Evolutionary conservation across 2,797 vertebrate species (phyloP), one percentile per base, ranked within the genome.

Genomic region (Mormyrus hasselquistii): DNA sequence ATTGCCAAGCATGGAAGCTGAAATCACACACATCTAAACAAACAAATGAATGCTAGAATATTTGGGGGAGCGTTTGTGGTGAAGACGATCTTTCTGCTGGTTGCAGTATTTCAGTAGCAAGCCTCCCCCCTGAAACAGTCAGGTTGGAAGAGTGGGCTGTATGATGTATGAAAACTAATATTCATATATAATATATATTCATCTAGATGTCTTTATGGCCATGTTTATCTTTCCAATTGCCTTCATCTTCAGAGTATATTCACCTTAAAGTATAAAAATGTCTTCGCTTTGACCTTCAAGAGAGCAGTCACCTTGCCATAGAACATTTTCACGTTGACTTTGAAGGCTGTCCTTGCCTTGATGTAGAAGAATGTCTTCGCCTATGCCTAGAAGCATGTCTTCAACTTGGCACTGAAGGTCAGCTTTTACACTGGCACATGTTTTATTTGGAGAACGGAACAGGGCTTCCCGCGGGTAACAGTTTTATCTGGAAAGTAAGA

Each of bases 331-430:
- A 47, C 7, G 0, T n/a, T 22, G 7, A 82, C 16, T 6, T 22
- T 47, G 41, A 47, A 82, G 16, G 19, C 3, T 82, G 41, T 82
- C 73, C 34, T 44, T 29, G 19, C 14, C 38, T 79, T 47, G 41
- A 16, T 16, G 25, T 29, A 69, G 65, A 44, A 44, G 16, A 79
- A 47, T 7, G 7, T 9, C 73, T 44, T 82, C 3, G 2, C 76
- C 76, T 82, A 47, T 6, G n/a, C 38, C 41, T 47, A 22, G 7
- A 82, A 44, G 76, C 16, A n/a, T n/a, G 14, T 82, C 76, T 82
- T 99, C 96, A 98, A 92, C 93, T 98, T 99, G 44, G 98, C 98
- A 96, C 99, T 97, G 95, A 99, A 98, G 93, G 98, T 99, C 0
- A 98, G 98, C 98, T 98, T 94, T 57, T 34, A 44, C 89, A 91